Evolutionary conservation across 1,140 invertebrate species (phyloP).

Genomic region (Drosophila pseudoobscura): DNA sequence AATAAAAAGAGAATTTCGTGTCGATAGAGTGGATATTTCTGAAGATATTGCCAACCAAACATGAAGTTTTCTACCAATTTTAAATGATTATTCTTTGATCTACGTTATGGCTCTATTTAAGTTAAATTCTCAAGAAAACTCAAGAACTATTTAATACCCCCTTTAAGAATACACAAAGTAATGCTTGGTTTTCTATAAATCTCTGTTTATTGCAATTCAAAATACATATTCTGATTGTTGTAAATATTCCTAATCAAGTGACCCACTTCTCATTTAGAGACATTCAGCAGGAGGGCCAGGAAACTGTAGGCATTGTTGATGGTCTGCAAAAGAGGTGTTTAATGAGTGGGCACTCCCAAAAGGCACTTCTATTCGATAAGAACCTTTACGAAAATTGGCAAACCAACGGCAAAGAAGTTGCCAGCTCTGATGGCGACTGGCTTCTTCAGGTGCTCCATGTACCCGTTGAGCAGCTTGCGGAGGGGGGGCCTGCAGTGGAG

Average conservation of each 20-base stretch:
- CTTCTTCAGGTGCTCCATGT: slow-evolving; percentile 71
- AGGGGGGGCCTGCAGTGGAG: slow-evolving; percentile 31
- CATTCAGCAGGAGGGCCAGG: slow-evolving; percentile 68
- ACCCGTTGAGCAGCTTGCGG: slow-evolving; percentile 56
- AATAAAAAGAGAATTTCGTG: too few relatives aligned
- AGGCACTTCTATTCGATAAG: too few relatives aligned
- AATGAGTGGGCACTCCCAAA: not conserved
- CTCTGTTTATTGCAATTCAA: too few relatives aligned
- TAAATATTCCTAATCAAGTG: not conserved
- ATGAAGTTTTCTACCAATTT: too few relatives aligned
- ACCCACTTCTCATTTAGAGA: slow-evolving; percentile 40
- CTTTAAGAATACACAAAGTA: too few relatives aligned
- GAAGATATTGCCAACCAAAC: too few relatives aligned
- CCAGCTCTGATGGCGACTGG: slow-evolving; percentile 63
- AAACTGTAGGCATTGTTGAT: slow-evolving; percentile 79
- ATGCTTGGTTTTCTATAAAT: too few relatives aligned
- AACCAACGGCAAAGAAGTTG: slow-evolving; percentile 68
- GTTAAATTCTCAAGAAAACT: too few relatives aligned
- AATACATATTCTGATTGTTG: not conserved
- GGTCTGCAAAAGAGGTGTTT: slow-evolving; percentile 38
- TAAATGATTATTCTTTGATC: too few relatives aligned
- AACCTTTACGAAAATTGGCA: slow-evolving; percentile 76
- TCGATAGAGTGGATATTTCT: too few relatives aligned
- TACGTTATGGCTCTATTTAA: too few relatives aligned
- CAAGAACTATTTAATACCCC: too few relatives aligned